phyloP scores from a whole-genome alignment of 2,797 vertebrate species.

The Halcyon leucocephala region DNA sequence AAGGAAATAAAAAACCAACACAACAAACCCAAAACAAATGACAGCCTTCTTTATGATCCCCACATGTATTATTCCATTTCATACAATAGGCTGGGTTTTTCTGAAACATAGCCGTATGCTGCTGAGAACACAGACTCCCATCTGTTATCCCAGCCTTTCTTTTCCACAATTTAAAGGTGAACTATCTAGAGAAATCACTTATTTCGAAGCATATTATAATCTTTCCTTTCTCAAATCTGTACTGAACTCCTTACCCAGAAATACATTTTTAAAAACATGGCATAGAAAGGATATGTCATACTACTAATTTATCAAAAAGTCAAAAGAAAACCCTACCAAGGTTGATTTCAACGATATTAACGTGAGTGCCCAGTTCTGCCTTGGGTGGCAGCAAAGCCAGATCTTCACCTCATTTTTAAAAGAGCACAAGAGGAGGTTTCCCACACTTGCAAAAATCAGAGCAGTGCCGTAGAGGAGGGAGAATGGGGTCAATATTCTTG shows the following conservation, averaged over 20 bases:
- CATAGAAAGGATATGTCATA: neutral
- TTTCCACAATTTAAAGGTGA: neutral
- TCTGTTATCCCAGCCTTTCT: neutral
- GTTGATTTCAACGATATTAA: neutral
- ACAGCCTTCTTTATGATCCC: neutral
- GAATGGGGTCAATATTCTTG: neutral
- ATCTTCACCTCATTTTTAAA: neutral
- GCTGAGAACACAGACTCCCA: neutral
- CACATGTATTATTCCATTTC: neutral
- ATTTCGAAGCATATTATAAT: neutral
- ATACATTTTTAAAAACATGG: neutral
- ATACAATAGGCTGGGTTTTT: rapidly evolving
- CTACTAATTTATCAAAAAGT: neutral
- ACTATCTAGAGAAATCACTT: neutral
- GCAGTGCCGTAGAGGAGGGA: neutral
- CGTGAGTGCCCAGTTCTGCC: neutral
- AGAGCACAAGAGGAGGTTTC: neutral
- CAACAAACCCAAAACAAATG: neutral
- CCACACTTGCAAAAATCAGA: neutral
- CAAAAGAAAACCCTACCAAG: neutral
- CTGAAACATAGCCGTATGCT: neutral
- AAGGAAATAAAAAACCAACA: neutral
- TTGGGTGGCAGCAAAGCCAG: neutral
- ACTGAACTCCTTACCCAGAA: neutral
- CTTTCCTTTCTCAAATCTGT: neutral